Base-by-base conservation (phyloP, 2,113 vertebrate genomes). In the Potamarius usumacintae region DNA sequence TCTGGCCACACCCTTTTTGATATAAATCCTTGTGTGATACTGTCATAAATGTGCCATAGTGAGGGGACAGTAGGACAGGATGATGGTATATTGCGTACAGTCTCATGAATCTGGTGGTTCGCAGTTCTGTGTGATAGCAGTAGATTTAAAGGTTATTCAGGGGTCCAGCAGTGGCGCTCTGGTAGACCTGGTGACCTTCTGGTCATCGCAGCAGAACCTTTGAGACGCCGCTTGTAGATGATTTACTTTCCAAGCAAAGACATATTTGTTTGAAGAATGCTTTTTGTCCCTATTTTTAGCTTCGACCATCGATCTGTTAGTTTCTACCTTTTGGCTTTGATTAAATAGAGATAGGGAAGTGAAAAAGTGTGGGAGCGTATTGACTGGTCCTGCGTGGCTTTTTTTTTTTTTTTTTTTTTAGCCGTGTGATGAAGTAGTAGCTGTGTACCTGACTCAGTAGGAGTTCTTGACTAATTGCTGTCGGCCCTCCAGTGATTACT, bases 341-440 rank as follows among this genome's bases (percentile, higher is more conserved):
- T 78, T 69, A 5, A 22, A 86, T 69, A 50, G 52, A 10, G 82
- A 55, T 11, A 62, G 48, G 30, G n/a, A 27, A 72, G 78, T 30
- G 25, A 25, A 42, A 71, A 52, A 58, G 14, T 58, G 71, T 60
- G 9, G 15, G 58, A 25, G 53, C 62, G 53, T 84, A 89, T 89
- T 84, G 88, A 84, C 69, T 87, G 88, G 20, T 84, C 78, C 57
- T 72, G 85, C 22, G 3, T 42, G 42, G 42, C 42, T 34, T 34
- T 42, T 42, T 42, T 57, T 57, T 57, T 57, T 57, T n/a, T 9
- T 25, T 50, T 71, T 79, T 67, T 62, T 79, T 74, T 72, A 62
- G 63, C 74, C 1, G 62, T 30, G 60, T 80, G 85, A 48, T 94
- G 92, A 90, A 92, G 90, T 91, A 92, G 90, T 90, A 89, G 90